A percentile compares a stretch with the other conserved stretches of the same genome.
Evolutionary conservation across 2,113 vertebrate species (phyloP).

Genomic region (Rhegmatorhina hoffmannsi): DNA sequence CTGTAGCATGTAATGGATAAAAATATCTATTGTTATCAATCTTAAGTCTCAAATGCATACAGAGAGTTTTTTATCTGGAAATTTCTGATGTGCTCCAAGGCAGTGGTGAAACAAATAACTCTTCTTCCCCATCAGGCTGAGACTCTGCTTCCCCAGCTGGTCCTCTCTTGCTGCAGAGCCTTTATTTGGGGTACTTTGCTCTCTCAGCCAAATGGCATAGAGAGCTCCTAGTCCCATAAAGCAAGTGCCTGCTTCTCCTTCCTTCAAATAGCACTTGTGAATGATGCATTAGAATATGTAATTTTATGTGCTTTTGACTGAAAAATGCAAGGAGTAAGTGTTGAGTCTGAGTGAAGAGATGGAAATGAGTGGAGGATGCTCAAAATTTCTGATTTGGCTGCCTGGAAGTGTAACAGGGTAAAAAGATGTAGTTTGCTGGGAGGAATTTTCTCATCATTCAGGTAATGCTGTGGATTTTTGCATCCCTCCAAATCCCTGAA

Average conservation of each 20-base stretch:
- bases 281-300: not conserved
- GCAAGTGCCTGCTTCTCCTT: not conserved
- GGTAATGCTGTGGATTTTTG: not conserved
- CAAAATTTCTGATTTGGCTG: not conserved
- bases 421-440: not conserved
- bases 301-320: not conserved
- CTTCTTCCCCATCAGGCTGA: not conserved
- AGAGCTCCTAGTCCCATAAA: not conserved
- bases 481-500: not conserved
- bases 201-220: not conserved
- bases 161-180: not conserved
- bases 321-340: not conserved
- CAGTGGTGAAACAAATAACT: not conserved
- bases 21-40: not conserved
- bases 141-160: not conserved
- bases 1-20: not conserved
- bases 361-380: not conserved
- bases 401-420: not conserved
- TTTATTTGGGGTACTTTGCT: not conserved
- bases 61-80: not conserved
- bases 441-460: not conserved
- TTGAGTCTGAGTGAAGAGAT: not conserved
- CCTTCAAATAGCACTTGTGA: not conserved
- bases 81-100: not conserved
- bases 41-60: not conserved